Percentiles rank a stretch among this genome's conserved stretches.
Conservation (phyloP, 2,888 invertebrate genomes). For the Bursaphelenchus okinawaensis region DNA sequence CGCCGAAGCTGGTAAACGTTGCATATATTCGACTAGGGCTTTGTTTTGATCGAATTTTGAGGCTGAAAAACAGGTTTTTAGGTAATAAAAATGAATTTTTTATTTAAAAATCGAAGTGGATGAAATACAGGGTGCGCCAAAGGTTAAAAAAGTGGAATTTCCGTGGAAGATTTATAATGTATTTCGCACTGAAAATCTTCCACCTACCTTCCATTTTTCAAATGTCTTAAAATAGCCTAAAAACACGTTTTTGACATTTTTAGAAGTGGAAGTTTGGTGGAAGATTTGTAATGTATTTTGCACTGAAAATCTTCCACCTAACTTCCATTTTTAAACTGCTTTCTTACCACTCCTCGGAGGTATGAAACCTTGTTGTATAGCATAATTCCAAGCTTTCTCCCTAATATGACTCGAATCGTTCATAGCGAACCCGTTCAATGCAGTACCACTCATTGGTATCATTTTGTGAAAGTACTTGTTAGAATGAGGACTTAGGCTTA, state of each 20-base stretch:
- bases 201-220: no score
- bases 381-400: constrained; percentile 18
- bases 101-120: no score
- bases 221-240: no score
- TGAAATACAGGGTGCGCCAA: no score
- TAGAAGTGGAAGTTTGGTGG: no score
- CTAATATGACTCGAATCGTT: constrained; percentile 25
- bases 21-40: constrained; percentile 24
- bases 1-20: constrained; percentile 12
- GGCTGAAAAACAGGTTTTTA: not conserved
- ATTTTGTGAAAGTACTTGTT: constrained; percentile 29
- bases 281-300: no score
- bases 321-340: no score
- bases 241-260: no score
- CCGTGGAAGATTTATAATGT: no score
- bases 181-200: no score
- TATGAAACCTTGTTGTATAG: constrained; percentile 19
- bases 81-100: not conserved
- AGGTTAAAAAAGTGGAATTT: no score
- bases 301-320: no score
- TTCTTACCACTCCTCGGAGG: constrained; percentile 3
- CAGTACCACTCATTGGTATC: constrained; percentile 28
- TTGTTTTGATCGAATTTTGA: constrained; percentile 21
- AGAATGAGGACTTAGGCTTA: constrained; percentile 25
- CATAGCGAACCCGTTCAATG: constrained; percentile 22